Conservation (phyloP, 2,797 vertebrate species). For the Hydrophis major region DNA sequence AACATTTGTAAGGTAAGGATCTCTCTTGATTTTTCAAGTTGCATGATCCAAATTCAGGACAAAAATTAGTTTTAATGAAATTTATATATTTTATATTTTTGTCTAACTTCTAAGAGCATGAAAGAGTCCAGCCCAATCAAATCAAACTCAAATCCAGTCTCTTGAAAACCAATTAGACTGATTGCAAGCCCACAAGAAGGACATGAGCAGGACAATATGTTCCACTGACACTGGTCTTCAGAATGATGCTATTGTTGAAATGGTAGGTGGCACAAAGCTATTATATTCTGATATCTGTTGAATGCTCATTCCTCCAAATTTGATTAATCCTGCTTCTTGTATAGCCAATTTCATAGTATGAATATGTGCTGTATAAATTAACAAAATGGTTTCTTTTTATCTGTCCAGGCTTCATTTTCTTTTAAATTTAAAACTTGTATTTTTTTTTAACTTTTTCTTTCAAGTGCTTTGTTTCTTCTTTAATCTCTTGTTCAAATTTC, state of each 20-base stretch:
- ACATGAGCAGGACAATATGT: not conserved
- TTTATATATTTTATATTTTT: not conserved
- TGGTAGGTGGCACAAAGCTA: not conserved
- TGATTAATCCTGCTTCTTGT: not conserved
- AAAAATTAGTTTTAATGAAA: not conserved
- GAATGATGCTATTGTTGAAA: not conserved
- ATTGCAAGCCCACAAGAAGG: not conserved
- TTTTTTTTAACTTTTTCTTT: constrained; percentile 28
- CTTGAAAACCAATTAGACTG: not conserved
- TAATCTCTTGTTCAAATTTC: constrained; percentile 23
- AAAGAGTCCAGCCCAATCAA: not conserved
- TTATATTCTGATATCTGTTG: not conserved
- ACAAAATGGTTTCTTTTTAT: not conserved
- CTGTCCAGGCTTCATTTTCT: not conserved
- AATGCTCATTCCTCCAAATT: not conserved
- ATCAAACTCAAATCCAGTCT: not conserved
- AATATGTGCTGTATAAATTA: not conserved
- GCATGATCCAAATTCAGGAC: not conserved
- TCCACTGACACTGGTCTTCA: not conserved
- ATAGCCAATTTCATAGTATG: not conserved
- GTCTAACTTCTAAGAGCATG: not conserved
- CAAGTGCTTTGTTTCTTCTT: constrained; percentile 33
- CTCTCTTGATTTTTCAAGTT: not conserved
- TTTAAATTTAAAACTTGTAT: not conserved
- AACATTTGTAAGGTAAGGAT: not conserved